A percentile compares a stretch with the other conserved stretches of the same genome.
phyloP scores from a whole-genome alignment of 64 coral and sea anemone genomes.

The Actinia equina region DNA sequence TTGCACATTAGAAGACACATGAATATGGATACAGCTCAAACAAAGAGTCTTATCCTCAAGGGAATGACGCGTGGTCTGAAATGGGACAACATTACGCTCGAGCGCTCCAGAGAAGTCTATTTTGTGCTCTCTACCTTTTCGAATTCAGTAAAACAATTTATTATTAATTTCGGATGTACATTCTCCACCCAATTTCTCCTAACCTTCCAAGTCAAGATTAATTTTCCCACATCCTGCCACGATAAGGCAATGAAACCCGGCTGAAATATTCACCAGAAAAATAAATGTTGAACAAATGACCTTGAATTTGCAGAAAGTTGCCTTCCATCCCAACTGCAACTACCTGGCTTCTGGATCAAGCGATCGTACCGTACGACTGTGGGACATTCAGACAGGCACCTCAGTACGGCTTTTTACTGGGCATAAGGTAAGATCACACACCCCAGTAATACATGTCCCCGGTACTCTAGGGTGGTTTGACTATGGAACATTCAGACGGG shows the following conservation, averaged over 20 bases:
- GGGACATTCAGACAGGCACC: constrained; percentile 83
- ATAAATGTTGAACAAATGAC: not conserved
- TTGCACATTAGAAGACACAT: no score
- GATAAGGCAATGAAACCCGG: not conserved
- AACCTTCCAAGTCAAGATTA: no score
- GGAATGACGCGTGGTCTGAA: no score
- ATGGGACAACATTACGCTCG: no score
- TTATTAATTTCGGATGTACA: no score
- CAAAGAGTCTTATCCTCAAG: no score
- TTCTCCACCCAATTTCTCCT: no score
- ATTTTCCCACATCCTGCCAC: no score
- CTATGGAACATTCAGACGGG: constrained; percentile 86
- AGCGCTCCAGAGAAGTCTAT: no score
- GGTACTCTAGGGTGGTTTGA: constrained; percentile 20
- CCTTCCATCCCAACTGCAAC: constrained; percentile 96
- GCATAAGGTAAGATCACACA: constrained; percentile 68
- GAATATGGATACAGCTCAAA: no score
- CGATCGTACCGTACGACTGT: constrained; percentile 89
- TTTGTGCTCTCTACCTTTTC: no score
- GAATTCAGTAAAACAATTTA: no score
- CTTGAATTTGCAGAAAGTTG: constrained; percentile 41
- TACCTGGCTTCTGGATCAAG: constrained; percentile 90
- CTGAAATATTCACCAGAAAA: not conserved
- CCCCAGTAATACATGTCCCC: not conserved
- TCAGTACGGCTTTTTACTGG: constrained; percentile 89